Conservation (phyloP, 2,888 invertebrate species). For the Heliothis peltigera region DNA sequence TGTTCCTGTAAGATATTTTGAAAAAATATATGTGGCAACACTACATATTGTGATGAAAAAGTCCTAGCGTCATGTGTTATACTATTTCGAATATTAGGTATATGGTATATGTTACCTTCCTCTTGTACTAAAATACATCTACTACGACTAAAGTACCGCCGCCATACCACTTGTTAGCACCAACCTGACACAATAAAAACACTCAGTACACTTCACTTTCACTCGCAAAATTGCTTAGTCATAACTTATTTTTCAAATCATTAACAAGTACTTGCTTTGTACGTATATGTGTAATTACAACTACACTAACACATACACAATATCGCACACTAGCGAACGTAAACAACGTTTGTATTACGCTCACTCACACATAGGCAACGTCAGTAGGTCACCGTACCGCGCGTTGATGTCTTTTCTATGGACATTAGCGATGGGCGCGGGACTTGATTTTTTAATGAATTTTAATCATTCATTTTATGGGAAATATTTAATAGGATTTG, state of each 20-base stretch:
- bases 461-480: constrained; percentile 20
- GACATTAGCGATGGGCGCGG: constrained; percentile 48
- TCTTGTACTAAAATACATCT: not conserved
- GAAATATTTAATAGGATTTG: constrained; percentile 21
- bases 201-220: constrained; percentile 52
- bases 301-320: constrained; percentile 43
- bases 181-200: constrained; percentile 24
- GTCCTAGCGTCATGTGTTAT: too few relatives aligned
- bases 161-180: constrained; percentile 11
- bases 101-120: too few relatives aligned
- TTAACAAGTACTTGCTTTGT: constrained; percentile 45
- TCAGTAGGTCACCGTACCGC: constrained; percentile 73
- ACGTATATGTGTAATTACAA: constrained; percentile 57
- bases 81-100: too few relatives aligned
- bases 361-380: constrained; percentile 48
- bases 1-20: too few relatives aligned
- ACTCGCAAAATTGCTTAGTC: constrained; percentile 58
- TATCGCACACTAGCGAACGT: constrained; percentile 14
- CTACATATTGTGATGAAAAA: too few relatives aligned
- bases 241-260: constrained; percentile 66
- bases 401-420: constrained; percentile 78
- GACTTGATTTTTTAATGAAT: constrained; percentile 35
- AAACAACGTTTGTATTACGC: constrained; percentile 11
- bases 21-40: too few relatives aligned
- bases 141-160: not conserved